Evolutionary conservation across 1,140 invertebrate genomes (phyloP).

Genomic region (Tenebrio molitor): DNA sequence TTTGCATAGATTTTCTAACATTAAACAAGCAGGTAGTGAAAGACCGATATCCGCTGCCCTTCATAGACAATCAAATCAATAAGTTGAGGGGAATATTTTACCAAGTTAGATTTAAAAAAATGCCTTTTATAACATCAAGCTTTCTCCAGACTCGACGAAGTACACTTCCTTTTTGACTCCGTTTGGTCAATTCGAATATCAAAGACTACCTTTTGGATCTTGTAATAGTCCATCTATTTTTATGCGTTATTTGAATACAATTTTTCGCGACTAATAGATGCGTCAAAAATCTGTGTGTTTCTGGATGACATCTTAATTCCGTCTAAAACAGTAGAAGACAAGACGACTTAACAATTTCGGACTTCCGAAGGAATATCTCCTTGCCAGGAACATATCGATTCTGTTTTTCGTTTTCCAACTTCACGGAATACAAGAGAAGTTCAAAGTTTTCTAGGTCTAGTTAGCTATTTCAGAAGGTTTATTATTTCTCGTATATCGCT

Average conservation of each 20-base stretch:
- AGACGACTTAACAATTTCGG: constrained; percentile 46
- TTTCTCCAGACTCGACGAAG: constrained; percentile 51
- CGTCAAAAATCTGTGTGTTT: constrained; percentile 47
- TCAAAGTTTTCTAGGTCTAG: constrained; percentile 49
- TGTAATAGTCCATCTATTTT: constrained; percentile 44
- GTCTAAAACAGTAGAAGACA: constrained; percentile 33
- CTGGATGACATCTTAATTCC: constrained; percentile 51
- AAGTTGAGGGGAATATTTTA: constrained; percentile 55
- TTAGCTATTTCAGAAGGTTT: no score
- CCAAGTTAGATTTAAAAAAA: constrained; percentile 58
- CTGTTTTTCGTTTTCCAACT: constrained; percentile 45
- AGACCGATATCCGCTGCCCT: constrained; percentile 61
- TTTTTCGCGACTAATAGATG: constrained; percentile 38
- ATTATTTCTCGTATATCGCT: no score
- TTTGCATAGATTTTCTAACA: constrained; percentile 70
- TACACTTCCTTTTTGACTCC: constrained; percentile 53
- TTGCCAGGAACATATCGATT: constrained; percentile 35
- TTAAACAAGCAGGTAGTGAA: constrained; percentile 65
- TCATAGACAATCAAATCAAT: constrained; percentile 63
- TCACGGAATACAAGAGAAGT: constrained; percentile 40
- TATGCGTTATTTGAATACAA: constrained; percentile 23
- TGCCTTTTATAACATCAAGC: constrained; percentile 58
- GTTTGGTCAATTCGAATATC: constrained; percentile 55
- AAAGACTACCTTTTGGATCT: constrained; percentile 55
- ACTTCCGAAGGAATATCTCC: constrained; percentile 48